A percentile compares a stretch with the other conserved stretches of the same genome.
Conservation (phyloP, 2,113 vertebrate genomes). For the Pelecanoides urinatrix region DNA sequence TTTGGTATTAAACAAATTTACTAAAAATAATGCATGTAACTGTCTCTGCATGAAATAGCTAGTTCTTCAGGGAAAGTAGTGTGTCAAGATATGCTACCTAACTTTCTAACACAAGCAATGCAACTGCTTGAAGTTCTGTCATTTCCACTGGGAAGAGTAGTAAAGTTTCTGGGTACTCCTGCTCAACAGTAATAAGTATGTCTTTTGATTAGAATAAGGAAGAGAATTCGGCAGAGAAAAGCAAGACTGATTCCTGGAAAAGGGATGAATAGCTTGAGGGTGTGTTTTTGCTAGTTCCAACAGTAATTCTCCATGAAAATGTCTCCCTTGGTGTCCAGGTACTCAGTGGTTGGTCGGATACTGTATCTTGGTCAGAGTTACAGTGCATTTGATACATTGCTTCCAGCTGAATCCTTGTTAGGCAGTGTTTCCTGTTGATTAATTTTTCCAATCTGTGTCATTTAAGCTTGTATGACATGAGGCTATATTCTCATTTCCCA, state of each 20-base stretch:
- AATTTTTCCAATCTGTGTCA: neutral
- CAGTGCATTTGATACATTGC: neutral
- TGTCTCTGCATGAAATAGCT: neutral
- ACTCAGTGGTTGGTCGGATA: neutral
- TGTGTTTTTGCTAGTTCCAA: neutral
- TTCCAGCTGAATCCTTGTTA: neutral
- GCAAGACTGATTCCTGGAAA: neutral
- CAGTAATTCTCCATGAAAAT: neutral
- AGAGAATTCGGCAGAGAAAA: neutral
- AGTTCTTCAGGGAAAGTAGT: neutral
- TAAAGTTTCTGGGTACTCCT: neutral
- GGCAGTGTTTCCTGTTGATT: neutral
- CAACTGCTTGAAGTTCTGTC: neutral
- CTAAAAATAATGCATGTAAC: neutral
- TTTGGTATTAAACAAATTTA: neutral
- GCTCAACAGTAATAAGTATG: neutral
- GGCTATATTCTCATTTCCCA: neutral
- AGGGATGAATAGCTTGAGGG: neutral
- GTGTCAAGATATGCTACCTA: neutral
- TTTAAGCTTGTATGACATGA: neutral
- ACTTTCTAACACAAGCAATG: neutral
- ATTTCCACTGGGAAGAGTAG: neutral
- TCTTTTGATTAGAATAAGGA: neutral
- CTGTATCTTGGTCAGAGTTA: neutral
- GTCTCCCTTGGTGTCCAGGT: neutral